Evolutionary conservation across 2,888 invertebrate genomes (phyloP), one percentile per base, ranked within the genome.

Genomic region (Callimorpha dominula): DNA sequence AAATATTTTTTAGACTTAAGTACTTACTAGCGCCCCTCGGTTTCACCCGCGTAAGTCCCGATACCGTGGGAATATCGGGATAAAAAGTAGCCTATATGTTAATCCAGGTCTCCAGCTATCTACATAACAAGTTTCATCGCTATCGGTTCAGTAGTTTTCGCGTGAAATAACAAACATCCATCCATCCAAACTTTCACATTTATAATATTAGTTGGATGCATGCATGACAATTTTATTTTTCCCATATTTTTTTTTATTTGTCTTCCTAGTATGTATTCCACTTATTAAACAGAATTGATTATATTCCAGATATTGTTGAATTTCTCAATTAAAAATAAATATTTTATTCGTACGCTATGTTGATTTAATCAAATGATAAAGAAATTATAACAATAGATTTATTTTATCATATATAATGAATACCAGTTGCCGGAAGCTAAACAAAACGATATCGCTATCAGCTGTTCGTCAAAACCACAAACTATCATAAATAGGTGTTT

Each of bases 401-500:
- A 57, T 43, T 46, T 52, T 15, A 63, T 6, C 14, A 14, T 42
- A 42, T n/a, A n/a, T n/a, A n/a, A n/a, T 14, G 3, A 52, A 66
- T 40, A 63, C 42, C 46, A 60, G 62, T 60, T 60, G 72, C 77
- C 80, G 84, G 82, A 80, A 76, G 67, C 20, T 17, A 52, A 73
- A 46, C 72, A 67, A n/a, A 71, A 72, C 49, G 70, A 75, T 68
- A 76, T 52, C 68, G 60, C 71, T 82, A 82, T 81, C 81, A 82
- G 77, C 76, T 77, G 77, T 75, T 76, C 65, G 54, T 63, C 57
- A 40, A 63, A 57, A 52, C 42, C 46, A 17, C 40, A 52, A 62
- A 52, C 31, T 54, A 8, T 43, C 52, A 63, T 42, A 17, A 40
- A 63, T 52, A 65, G 11, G 42, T 54, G 74, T 74, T 74, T 71